phyloP scores from a whole-genome alignment of 2,797 vertebrate species.

The Premnoplex brunnescens region DNA sequence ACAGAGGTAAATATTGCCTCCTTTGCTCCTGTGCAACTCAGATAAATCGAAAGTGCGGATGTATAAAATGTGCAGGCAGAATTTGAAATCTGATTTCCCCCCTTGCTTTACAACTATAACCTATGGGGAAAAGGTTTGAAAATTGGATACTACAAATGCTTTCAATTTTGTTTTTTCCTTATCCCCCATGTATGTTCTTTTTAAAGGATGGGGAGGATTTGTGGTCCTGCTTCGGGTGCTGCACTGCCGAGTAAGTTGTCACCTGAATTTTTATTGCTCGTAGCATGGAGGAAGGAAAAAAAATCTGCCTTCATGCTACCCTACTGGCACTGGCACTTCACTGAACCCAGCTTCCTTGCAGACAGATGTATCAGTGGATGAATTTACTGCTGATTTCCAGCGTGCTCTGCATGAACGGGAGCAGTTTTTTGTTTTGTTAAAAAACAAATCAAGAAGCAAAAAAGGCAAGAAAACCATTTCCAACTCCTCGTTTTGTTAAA shows the following conservation, averaged over 20 bases:
- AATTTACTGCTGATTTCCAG: slow-evolving; percentile 5
- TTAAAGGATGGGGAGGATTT: background rate
- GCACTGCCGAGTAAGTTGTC: fast-evolving
- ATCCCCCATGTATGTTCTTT: fast-evolving
- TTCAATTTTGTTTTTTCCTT: background rate
- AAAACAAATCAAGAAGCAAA: background rate
- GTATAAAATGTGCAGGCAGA: background rate
- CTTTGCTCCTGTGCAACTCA: background rate
- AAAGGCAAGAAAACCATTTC: background rate
- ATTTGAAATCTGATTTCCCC: background rate
- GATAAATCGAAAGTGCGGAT: background rate
- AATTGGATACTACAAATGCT: background rate
- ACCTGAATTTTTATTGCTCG: background rate
- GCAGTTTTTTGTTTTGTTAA: background rate
- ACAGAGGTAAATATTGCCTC: background rate
- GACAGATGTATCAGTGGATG: fast-evolving
- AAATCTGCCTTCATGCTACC: background rate
- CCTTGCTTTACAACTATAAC: background rate
- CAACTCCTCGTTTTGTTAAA: background rate
- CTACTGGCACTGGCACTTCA: background rate
- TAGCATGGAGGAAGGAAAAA: background rate
- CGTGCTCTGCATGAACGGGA: background rate
- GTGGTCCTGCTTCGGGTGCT: background rate
- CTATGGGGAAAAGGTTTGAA: background rate
- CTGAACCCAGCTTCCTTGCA: background rate